These are phyloP conservation scores for Folsomia candida DNA, from an alignment of 2,888 invertebrate species.

Conservation along the genomic window DNA sequence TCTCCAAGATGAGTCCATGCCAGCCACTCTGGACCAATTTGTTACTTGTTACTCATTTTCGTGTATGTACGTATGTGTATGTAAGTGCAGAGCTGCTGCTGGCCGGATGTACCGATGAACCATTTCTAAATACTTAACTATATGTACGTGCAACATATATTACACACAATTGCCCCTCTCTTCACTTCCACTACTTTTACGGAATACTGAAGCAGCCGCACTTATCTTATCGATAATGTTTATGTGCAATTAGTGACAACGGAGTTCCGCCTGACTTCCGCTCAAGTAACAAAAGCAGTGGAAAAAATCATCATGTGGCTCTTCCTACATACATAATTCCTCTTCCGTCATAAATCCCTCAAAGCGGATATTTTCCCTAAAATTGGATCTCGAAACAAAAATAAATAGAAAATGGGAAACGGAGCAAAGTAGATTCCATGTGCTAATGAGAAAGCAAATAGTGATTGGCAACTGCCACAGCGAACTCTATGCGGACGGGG, in stretches of 20 bases:
- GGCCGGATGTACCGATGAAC: background rate
- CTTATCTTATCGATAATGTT: background rate
- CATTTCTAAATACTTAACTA: background rate
- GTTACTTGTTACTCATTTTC: no score
- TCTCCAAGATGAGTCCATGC: background rate
- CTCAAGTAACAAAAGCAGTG: background rate
- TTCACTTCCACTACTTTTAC: no score
- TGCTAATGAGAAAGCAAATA: slow-evolving; percentile 5
- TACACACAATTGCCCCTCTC: background rate
- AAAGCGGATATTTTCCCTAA: background rate
- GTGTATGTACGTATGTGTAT: background rate
- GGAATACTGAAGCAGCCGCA: background rate
- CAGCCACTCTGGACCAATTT: no score
- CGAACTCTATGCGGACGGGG: background rate
- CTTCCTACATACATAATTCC: background rate
- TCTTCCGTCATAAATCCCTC: background rate
- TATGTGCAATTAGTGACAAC: slow-evolving; percentile 11
- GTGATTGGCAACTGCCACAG: slow-evolving; percentile 2
- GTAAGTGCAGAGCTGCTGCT: no score
- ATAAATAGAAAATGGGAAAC: background rate
- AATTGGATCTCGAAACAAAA: background rate
- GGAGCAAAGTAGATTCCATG: background rate
- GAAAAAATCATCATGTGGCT: background rate
- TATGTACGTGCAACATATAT: background rate
- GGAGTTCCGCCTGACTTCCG: slow-evolving; percentile 18